Base-by-base conservation (phyloP, 2,797 vertebrate species). In the Aeoliscus strigatus region DNA sequence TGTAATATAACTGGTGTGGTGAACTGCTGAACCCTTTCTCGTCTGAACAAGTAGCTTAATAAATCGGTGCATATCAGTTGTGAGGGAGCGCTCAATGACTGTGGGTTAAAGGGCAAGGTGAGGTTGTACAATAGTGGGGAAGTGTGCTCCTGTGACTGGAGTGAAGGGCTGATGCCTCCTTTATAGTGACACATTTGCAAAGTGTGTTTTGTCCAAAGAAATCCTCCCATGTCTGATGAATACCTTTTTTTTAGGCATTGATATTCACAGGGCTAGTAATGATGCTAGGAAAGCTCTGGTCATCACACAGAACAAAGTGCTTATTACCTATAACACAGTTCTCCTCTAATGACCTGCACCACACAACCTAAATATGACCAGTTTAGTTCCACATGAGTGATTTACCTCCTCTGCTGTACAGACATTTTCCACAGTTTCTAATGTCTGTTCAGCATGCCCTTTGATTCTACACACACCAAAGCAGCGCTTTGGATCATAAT, bases 401-500 rank as follows among this genome's bases (percentile, higher is more conserved):
- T 60, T 70, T 24, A 56, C 56, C 50, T 44, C 34, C 36, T 57
- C 42, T 28, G 11, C 47, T 60, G 46, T 70, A 31, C 51, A 46
- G 49, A 73, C 44, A 58, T 44, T 62, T 72, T 48, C 49, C 43
- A 14, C 44, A 23, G 39, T 59, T 54, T 57, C 48, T 29, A 62
- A 36, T 51, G 29, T 55, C 32, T 65, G 47, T 46, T 66, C 41
- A 59, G 66, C 49, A 42, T 51, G 33, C 39, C 51, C 29, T 64
- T 59, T 63, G 48, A 65, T 55, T 72, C 60, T 48, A 46, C 45
- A 58, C 55, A 57, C 44, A 66, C 57, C 37, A 66, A 66, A 73
- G 60, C 71, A 64, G 52, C 51, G 35, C 59, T 74, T 69, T 70
- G 35, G 53, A 66, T 50, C 56, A 75, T 80, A 76, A 60, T 57